Percentiles rank a stretch among this genome's conserved stretches.
phyloP scores from a whole-genome alignment of 2,888 invertebrate species.

The Sepiola atlantica region DNA sequence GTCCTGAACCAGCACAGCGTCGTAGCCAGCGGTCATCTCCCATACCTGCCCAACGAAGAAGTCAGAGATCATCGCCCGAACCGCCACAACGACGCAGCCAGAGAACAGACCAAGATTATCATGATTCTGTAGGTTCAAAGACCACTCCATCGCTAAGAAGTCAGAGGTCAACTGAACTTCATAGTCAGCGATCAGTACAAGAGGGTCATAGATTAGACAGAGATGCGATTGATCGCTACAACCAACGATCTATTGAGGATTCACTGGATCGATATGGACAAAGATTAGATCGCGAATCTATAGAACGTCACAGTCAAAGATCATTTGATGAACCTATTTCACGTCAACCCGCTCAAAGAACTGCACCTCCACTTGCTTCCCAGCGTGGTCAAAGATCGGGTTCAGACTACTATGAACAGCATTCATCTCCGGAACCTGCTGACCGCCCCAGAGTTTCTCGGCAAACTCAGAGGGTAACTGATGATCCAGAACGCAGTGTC shows the following conservation, averaged over 20 bases:
- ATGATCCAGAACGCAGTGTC: conserved; percentile 45
- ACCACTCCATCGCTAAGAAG: not conserved
- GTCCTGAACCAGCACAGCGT: conserved; percentile 33
- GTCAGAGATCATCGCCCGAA: conserved; percentile 43
- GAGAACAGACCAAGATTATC: conserved; percentile 37
- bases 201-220: conserved; percentile 36
- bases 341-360: conserved; percentile 37
- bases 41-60: conserved; percentile 38
- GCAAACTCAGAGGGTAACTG: conserved; percentile 44
- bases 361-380: conserved; percentile 40
- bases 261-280: conserved; percentile 25
- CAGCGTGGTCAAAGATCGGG: conserved; percentile 33
- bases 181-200: conserved; percentile 40
- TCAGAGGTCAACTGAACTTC: conserved; percentile 38
- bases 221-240: conserved; percentile 24
- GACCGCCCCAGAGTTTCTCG: conserved; percentile 41
- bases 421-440: conserved; percentile 43
- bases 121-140: conserved; percentile 32
- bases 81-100: conserved; percentile 37
- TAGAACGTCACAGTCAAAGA: conserved; percentile 32
- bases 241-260: conserved; percentile 35
- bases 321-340: conserved; percentile 34
- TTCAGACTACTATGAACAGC: conserved; percentile 42
- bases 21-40: conserved; percentile 39
- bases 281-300: conserved; percentile 11